Percentiles rank a stretch among this genome's conserved stretches.
phyloP scores from a whole-genome alignment of 2,113 vertebrate species.

The Hydropotes inermis region DNA sequence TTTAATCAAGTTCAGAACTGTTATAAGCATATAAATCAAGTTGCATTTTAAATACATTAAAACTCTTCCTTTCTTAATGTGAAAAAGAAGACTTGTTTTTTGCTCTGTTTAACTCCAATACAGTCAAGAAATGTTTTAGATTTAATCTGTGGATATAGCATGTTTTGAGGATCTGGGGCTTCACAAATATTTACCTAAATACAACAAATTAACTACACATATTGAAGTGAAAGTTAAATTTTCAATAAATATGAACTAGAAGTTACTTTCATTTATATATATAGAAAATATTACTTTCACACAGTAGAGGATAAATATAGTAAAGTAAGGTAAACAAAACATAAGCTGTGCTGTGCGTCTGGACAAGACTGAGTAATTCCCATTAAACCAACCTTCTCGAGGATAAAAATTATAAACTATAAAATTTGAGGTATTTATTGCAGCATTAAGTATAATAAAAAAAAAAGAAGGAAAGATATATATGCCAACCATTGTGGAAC shows the following conservation, averaged over 20 bases:
- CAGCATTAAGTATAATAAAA: background rate
- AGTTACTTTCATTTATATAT: conserved; percentile 31
- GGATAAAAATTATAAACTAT: background rate
- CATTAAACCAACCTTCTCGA: background rate
- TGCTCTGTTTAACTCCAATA: background rate
- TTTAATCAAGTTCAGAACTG: conserved; percentile 66
- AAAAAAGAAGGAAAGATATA: background rate
- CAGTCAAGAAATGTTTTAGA: conserved; percentile 6
- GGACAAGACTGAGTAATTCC: background rate
- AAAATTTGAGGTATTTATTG: background rate
- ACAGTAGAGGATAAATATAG: background rate
- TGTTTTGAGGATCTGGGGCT: conserved; percentile 17
- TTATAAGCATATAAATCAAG: conserved; percentile 64
- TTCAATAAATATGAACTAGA: conserved; percentile 52
- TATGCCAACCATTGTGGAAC: background rate
- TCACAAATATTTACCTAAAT: conserved; percentile 47
- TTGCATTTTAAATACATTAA: conserved; percentile 55
- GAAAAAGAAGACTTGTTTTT: conserved; percentile 25
- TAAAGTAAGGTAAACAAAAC: background rate
- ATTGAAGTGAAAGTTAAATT: conserved; percentile 40
- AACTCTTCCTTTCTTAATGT: conserved; percentile 56
- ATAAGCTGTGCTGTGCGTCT: background rate
- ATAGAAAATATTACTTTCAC: background rate
- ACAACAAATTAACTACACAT: background rate
- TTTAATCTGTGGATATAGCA: conserved; percentile 12